Percentiles rank a stretch among this genome's conserved stretches.
phyloP scores from a whole-genome alignment of 2,797 vertebrate genomes.

The Clarias fuscus region DNA sequence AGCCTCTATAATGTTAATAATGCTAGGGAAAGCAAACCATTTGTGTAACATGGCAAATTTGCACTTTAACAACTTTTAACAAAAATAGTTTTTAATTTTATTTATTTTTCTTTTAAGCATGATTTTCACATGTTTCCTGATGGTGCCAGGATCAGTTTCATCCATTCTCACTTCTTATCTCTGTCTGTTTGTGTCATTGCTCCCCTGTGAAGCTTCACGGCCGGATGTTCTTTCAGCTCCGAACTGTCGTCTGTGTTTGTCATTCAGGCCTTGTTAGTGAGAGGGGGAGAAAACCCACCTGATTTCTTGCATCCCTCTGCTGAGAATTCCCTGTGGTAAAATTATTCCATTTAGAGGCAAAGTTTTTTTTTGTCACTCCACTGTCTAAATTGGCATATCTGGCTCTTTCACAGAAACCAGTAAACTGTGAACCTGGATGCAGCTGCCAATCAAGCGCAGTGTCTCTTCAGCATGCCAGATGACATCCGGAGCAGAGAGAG shows the following conservation, averaged over 20 bases:
- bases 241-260: conserved; percentile 89
- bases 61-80: background rate
- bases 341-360: conserved; percentile 94
- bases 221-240: conserved; percentile 85
- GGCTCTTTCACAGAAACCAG: conserved; percentile 89
- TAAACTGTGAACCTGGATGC: conserved; percentile 94
- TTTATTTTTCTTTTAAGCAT: background rate
- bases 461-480: conserved; percentile 84
- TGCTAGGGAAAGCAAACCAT: background rate
- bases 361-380: conserved; percentile 90
- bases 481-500: conserved; percentile 75
- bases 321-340: conserved; percentile 91
- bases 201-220: conserved; percentile 88
- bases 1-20: background rate
- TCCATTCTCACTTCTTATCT: conserved; percentile 64
- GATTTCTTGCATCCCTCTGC: conserved; percentile 77
- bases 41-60: background rate
- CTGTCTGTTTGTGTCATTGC: conserved; percentile 85
- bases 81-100: background rate
- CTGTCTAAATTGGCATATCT: conserved; percentile 95
- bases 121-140: background rate
- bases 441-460: conserved; percentile 90
- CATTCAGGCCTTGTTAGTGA: conserved; percentile 88
- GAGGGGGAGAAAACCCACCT: conserved; percentile 67
- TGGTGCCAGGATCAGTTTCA: conserved; percentile 69